Base-by-base conservation (phyloP, 2,797 vertebrate species). In the Novumbra hubbsi region DNA sequence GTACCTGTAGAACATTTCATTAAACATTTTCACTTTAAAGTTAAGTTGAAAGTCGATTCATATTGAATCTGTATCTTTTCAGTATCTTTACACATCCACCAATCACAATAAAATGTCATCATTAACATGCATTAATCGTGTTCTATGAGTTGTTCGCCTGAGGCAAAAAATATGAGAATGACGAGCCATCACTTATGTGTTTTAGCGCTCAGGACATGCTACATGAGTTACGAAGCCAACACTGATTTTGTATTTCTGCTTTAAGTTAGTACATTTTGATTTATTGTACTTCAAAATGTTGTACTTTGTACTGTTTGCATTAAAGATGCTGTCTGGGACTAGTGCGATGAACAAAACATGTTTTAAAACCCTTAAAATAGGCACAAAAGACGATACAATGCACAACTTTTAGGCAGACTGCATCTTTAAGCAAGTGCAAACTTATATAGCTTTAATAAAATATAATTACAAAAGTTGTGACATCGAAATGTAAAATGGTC, bases 401-500 rank as follows among this genome's bases (percentile, higher is more conserved):
- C 50, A 55, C 19, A n/a, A 21, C n/a, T 52, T 2, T 19, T 16
- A 5, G 12, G 12, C 15, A 14, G 12, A 32, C 32, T 32, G 32
- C 32, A 49, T 49, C 15, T 49, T 49, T 49, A 2, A 6, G n/a
- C 50, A 55, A 0, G 17, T 19, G 50, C 2, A 55, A 55, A 55
- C 50, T n/a, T n/a, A 55, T n/a, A 17, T 55, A 55, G 50, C 50
- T 55, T 55, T 55, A 55, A 55, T 21, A 0, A 55, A 2, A 63
- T 63, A 24, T 27, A 69, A 19, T 50, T 91, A 99, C 98, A 68
- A 96, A 96, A 69, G 97, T 95, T 27, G 96, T 96, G 81, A 99
- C 84, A 66, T 99, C 98, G 24, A 99, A 93, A 87, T 99, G 98
- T 84, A 97, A 96, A 65, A 99, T 90, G 64, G 92, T 81, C 0